Evolutionary conservation across 1,140 invertebrate genomes (phyloP).

Genomic region (Araneus ventricosus): DNA sequence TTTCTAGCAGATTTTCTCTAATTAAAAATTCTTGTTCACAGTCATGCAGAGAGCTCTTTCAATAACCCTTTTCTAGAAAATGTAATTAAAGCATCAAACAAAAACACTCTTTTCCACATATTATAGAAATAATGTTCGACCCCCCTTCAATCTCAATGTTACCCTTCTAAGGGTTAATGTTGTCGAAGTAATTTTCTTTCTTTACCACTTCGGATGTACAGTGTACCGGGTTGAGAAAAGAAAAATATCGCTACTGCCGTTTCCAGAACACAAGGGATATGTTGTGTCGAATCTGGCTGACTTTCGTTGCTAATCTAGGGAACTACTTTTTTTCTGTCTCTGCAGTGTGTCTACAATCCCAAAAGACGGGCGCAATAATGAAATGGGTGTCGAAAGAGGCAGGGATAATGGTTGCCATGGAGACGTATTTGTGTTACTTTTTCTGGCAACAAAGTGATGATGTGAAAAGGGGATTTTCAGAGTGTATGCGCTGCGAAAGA

Average conservation of each 20-base stretch:
- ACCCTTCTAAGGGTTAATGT: neutral
- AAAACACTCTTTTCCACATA: too few relatives aligned
- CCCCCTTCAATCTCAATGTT: too few relatives aligned
- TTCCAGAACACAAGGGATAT: neutral
- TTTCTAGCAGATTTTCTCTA: too few relatives aligned
- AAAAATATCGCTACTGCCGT: neutral
- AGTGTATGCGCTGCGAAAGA: neutral
- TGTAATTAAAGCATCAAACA: too few relatives aligned
- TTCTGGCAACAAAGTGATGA: neutral
- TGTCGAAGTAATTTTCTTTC: neutral
- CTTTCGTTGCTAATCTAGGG: neutral
- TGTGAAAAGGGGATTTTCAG: conserved; percentile 6
- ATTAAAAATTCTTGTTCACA: too few relatives aligned
- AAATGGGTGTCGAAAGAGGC: conserved; percentile 33
- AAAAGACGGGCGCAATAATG: conserved; percentile 15
- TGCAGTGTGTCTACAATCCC: neutral
- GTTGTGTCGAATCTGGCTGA: neutral
- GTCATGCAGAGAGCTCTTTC: too few relatives aligned
- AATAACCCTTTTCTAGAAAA: too few relatives aligned
- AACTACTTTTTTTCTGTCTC: neutral
- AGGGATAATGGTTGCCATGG: conserved; percentile 40
- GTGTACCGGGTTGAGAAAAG: neutral
- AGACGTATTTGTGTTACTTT: conserved; percentile 10
- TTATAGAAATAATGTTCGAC: too few relatives aligned
- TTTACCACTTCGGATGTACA: neutral